Conservation (phyloP, 2,888 invertebrate species). For the Microctonus hyperodae region DNA sequence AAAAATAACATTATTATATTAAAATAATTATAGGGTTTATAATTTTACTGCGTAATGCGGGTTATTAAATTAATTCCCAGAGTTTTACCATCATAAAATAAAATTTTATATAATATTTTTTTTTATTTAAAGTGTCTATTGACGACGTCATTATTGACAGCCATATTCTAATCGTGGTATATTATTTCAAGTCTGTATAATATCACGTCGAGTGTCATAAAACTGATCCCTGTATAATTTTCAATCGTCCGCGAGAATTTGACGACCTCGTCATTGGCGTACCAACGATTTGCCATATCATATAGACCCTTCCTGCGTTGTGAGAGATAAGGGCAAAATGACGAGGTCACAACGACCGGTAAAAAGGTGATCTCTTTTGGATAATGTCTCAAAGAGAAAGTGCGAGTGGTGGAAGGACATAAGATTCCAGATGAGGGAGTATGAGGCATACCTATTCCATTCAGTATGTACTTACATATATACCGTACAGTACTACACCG, state of each 20-base stretch:
- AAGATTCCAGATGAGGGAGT: conserved; percentile 31
- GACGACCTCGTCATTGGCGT: conserved; percentile 61
- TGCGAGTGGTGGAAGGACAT: conserved; percentile 22
- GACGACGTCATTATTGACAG: background rate
- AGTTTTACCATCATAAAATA: background rate
- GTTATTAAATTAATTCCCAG: background rate
- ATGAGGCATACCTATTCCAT: conserved; percentile 23
- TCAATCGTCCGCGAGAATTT: conserved; percentile 62
- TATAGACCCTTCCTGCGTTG: conserved; percentile 41
- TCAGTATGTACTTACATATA: background rate
- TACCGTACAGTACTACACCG: no score
- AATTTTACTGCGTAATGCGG: background rate
- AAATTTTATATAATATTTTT: background rate
- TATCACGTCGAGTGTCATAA: conserved; percentile 56
- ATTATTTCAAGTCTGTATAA: conserved; percentile 41
- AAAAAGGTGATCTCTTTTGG: conserved; percentile 62
- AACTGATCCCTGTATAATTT: conserved; percentile 64
- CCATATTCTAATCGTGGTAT: conserved; percentile 3
- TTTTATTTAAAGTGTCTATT: background rate
- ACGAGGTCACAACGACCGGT: conserved; percentile 64
- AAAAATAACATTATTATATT: no score
- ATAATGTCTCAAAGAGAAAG: conserved; percentile 52
- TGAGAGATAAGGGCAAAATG: conserved; percentile 61
- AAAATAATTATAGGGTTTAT: no score
- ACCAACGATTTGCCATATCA: conserved; percentile 34